Conservation (phyloP, 2,113 vertebrate genomes). For the Brachionichthys hirsutus region DNA sequence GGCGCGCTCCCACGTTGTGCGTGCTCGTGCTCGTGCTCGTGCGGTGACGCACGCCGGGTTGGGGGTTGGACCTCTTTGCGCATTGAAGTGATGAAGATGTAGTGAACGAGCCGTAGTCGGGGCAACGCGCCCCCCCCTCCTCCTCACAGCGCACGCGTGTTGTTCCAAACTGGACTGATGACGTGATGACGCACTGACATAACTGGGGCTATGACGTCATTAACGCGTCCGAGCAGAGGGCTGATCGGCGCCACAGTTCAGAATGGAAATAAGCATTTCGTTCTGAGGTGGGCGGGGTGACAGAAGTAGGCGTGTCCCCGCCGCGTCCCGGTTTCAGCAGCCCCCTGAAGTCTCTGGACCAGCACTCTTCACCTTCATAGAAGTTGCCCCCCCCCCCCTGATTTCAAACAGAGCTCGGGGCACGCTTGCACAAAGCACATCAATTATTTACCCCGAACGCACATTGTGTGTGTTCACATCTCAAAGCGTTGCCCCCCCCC, state of each 20-base stretch:
- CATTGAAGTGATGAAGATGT: slow-evolving; percentile 28
- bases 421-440: slow-evolving; percentile 54
- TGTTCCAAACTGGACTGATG: no score
- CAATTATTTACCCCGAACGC: slow-evolving; percentile 66
- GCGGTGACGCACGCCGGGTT: neutral
- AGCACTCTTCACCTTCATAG: slow-evolving; percentile 27
- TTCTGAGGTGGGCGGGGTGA: slow-evolving; percentile 14
- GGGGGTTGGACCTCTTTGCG: slow-evolving; percentile 11
- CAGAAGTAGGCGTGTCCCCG: slow-evolving; percentile 55
- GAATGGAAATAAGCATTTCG: neutral
- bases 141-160: neutral
- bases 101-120: neutral
- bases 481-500: slow-evolving; percentile 29
- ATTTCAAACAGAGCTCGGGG: slow-evolving; percentile 62
- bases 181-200: neutral
- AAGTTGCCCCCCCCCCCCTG: slow-evolving; percentile 56
- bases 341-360: slow-evolving; percentile 5
- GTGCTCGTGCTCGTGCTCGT: no score
- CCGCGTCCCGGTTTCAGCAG: neutral
- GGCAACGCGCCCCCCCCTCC: neutral
- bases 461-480: slow-evolving; percentile 38
- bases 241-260: neutral
- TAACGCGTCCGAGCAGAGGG: no score
- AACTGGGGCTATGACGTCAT: neutral
- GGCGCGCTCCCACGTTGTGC: no score